Conservation (phyloP, 2,113 vertebrate species). For the Hystrix brachyura region DNA sequence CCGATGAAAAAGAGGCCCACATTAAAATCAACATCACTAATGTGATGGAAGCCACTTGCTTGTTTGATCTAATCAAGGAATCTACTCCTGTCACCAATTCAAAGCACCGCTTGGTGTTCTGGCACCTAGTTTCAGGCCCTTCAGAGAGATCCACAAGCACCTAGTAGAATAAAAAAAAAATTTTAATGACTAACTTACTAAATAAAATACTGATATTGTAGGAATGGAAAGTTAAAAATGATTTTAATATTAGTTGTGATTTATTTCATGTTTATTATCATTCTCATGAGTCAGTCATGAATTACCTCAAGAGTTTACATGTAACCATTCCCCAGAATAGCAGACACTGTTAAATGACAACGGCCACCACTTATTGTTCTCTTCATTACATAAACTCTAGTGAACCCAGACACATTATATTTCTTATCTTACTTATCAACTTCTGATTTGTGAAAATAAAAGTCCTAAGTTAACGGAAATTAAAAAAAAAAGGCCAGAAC, state of each 20-base stretch:
- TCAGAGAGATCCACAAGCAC: not conserved
- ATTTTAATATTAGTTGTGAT: slow-evolving; percentile 2
- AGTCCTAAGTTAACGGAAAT: slow-evolving; percentile 4
- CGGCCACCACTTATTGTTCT: not conserved
- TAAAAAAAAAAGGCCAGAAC: not conserved
- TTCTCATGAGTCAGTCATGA: not conserved
- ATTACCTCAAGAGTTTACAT: slow-evolving; percentile 6
- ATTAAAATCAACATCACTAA: slow-evolving; percentile 53
- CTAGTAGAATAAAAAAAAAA: not conserved
- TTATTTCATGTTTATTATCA: slow-evolving; percentile 39
- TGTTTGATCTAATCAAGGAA: slow-evolving; percentile 3
- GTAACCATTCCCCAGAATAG: not conserved
- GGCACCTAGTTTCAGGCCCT: not conserved
- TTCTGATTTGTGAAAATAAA: slow-evolving; percentile 50
- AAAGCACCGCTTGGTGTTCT: not conserved
- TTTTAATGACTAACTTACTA: not conserved
- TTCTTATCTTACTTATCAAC: slow-evolving; percentile 8
- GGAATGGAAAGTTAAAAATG: slow-evolving; percentile 19
- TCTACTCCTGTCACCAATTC: not conserved
- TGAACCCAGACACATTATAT: not conserved
- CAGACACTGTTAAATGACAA: not conserved
- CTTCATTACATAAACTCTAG: not conserved
- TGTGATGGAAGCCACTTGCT: slow-evolving; percentile 3
- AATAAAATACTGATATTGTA: not conserved
- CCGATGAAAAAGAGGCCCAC: not conserved